Base-by-base conservation (phyloP, 2,888 invertebrate genomes). In the Acleris cristana region DNA sequence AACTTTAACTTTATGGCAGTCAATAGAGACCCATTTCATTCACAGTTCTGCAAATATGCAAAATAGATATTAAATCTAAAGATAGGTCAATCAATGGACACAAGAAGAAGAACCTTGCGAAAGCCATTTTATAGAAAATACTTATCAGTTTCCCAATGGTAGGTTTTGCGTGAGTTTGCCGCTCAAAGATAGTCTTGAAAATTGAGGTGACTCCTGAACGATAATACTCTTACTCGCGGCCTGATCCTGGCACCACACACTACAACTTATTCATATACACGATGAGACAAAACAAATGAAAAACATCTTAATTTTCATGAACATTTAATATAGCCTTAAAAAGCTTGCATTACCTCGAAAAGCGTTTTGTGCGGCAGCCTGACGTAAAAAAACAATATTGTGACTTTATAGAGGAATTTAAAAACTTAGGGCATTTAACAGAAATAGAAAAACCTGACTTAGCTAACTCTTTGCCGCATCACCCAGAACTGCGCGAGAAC, bases 41-140 rank as follows among this genome's bases (percentile, higher is more conserved):
- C 7, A 30, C 5, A 30, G 30, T 4, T 30, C 7, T 30, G 7
- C 30, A 30, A 30, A 5, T 2, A 7, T 30, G 30, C 30, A 30
- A 30, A 2, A 30, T 30, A 30, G 1, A 30, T 30, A 30, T 30
- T 7, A 2, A 30, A 30, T 30, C 30, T 7, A 5, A 30, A 30
- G 7, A 30, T 30, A 30, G 7, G 7, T 30, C 30, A 7, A 7
- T 30, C 1, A 62, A 14, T 26, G 45, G 19, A 45, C 62, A 8
- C 10, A 44, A 10, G 65, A 69, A 21, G 65, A 69, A 23, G 56
- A 60, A 23, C 44, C 44, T 8, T 65, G 69, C 26, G 65, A 60
- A 30, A 34, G 23, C n/a, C 54, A 55, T 55, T 65, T 65, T 8
- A 14, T 23, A 4, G 21, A 45, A 40, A 59, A 51, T 55, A 60